Base-by-base conservation (phyloP, 2,888 invertebrate species). In the Drosophila birchii region DNA sequence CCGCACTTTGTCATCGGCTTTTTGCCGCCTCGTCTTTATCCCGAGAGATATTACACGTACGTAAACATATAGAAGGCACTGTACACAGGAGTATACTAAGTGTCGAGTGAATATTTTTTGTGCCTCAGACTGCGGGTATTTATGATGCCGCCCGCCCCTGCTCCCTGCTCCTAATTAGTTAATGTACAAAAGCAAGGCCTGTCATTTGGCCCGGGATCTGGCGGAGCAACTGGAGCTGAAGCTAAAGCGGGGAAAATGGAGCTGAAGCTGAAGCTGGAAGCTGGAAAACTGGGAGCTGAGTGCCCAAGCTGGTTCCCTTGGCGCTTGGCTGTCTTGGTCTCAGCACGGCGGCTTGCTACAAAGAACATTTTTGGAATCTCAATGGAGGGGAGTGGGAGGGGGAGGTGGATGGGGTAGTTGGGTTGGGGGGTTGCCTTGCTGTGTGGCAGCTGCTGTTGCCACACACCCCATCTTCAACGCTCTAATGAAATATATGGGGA, bases 401-500 rank as follows among this genome's bases (percentile, higher is more conserved):
- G 26, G 26, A 4, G 3, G 2, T 23, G 23, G 26, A 0, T 5
- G 26, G 26, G 26, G 26, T 3, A 6, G 26, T 14, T 14, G 41
- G 20, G 16, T 0, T 12, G 8, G 23, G 7, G 1, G n/a, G 5
- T 12, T 23, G 36, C 20, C 14, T 29, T 47, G 71, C 71, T 49
- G 47, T 71, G 72, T 57, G 68, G 59, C 72, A 71, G 39, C 72
- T 71, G 39, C 72, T 57, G 72, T 14, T 20, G 16, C 23, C 16
- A 3, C 5, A 1, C 5, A 0, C 23, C 26, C 2, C 36, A n/a
- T n/a, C 34, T 26, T 12, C 9, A n/a, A 11, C n/a, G 79, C 81
- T 81, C 77, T 83, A 83, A 88, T 83, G 89, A 83, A 83, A 81
- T 86, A 88, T 86, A 70, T 75, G 83, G 56, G 39, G 45, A 76